Evolutionary conservation across 2,113 vertebrate genomes (phyloP).

Genomic region (Pangasianodon gigas): DNA sequence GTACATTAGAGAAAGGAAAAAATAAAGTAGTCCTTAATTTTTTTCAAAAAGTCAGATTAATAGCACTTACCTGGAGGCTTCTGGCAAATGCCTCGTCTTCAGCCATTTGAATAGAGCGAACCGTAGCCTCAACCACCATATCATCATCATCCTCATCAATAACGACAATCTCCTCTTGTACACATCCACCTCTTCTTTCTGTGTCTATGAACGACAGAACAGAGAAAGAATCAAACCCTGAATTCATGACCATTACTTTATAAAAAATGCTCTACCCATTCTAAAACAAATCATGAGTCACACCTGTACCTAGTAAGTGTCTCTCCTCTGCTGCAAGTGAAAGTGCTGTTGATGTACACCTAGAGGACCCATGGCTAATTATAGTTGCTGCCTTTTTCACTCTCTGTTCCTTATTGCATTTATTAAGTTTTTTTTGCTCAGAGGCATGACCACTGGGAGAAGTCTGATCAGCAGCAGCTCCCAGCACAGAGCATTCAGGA

Average conservation of each 20-base stretch:
- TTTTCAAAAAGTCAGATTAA: background rate
- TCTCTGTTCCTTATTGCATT: constrained; percentile 30
- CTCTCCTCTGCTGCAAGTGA: background rate
- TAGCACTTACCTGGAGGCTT: constrained; percentile 72
- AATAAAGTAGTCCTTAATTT: background rate
- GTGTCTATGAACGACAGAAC: constrained; percentile 55
- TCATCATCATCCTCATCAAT: constrained; percentile 66
- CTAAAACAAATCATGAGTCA: background rate
- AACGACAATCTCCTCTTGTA: constrained; percentile 65
- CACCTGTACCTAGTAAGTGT: constrained; percentile 18
- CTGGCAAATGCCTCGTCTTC: constrained; percentile 73
- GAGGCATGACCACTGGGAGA: background rate
- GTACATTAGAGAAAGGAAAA: background rate
- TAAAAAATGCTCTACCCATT: background rate
- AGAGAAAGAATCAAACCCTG: background rate
- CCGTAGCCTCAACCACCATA: constrained; percentile 49
- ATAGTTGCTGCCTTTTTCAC: constrained; percentile 12
- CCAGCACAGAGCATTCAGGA: background rate
- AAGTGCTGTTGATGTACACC: constrained; percentile 21
- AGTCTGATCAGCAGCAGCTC: background rate
- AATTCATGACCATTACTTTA: background rate
- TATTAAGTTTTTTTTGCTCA: background rate
- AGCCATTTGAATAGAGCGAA: constrained; percentile 67
- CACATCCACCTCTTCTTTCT: constrained; percentile 43
- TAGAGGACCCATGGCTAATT: constrained; percentile 20